These are phyloP conservation scores for Cygnus buccinator DNA, from an alignment of 2,113 vertebrate species.

Conservation along the genomic window DNA sequence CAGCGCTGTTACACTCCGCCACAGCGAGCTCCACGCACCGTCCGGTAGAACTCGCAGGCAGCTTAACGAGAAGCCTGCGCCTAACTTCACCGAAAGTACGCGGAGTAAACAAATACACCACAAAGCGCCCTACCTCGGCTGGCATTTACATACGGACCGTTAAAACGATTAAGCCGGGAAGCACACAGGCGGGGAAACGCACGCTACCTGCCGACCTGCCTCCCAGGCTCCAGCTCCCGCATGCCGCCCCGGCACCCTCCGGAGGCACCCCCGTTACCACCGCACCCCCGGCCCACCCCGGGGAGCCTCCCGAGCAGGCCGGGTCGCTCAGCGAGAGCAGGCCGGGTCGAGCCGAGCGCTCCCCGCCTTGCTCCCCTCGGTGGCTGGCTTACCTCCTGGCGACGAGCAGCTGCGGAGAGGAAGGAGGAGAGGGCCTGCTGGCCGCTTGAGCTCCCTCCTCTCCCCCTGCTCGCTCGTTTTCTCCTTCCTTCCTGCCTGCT, in stretches of 20 bases:
- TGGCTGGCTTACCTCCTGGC: background rate
- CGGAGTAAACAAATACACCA: background rate
- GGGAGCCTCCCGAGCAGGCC: too few relatives aligned
- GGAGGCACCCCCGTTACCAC: too few relatives aligned
- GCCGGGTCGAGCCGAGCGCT: too few relatives aligned
- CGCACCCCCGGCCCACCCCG: too few relatives aligned
- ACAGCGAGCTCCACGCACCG: background rate
- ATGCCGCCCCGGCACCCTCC: too few relatives aligned
- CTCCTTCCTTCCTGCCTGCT: background rate
- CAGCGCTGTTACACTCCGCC: background rate
- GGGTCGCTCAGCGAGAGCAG: too few relatives aligned
- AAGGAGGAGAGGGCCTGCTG: background rate
- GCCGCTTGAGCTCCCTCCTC: background rate
- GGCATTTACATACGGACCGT: background rate
- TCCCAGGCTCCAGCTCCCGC: accelerated
- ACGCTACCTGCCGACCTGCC: background rate
- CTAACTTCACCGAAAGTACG: background rate
- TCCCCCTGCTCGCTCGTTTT: background rate
- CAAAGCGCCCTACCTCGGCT: background rate
- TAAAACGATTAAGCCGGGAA: background rate
- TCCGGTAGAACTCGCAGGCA: background rate
- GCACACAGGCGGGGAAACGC: accelerated
- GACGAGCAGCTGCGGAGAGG: background rate
- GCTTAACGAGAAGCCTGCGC: background rate
- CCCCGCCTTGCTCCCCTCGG: background rate